Evolutionary conservation across 2,113 vertebrate genomes (phyloP), one percentile per base, ranked within the genome.

Genomic region (Platichthys flesus): DNA sequence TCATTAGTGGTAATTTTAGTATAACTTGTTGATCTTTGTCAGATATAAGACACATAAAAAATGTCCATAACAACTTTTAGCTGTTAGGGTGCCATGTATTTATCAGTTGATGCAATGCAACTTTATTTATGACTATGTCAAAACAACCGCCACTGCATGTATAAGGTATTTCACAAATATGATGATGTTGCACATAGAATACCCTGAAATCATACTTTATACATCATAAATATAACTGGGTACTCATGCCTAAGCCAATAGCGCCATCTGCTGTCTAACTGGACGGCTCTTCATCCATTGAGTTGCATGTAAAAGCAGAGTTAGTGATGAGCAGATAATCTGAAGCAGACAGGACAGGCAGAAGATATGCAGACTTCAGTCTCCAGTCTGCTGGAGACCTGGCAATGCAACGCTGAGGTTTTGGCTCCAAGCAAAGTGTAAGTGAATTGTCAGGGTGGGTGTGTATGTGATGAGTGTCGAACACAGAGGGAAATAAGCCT

Each of bases 241-340:
- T 23, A 5, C 15, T 37, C 2, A 65, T 40, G 13, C 2, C 21
- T 79, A 67, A 35, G 71, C 51, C 79, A 87, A 83, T 1, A 61
- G 0, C 72, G 0, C 87, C 85, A 84, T 54, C 91, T 93, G 67
- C 82, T 90, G 93, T 76, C 64, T 8, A 42, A 9, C 0, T 55
- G 12, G 9, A 37, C 71, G 16, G 16, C 10, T 49, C 54, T 85
- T 56, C 81, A 73, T 10, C 5, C 0, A 23, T 8, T 3, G 15
- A 5, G 24, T 0, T 13, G 6, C 45, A 26, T 2, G 7, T 13
- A 12, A 14, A 64, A 21, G 14, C 15, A 20, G 13, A 62, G 21
- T 5, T 5, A 8, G 54, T 55, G 10, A 35, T 31, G 23, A 24
- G 5, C 20, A n/a, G 21, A 26, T 37, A 26, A 21, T 61, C 31